A percentile compares a stretch with the other conserved stretches of the same genome.
Conservation (phyloP, 92 coral and sea anemone genomes). For the Epizoanthus scotinus region DNA sequence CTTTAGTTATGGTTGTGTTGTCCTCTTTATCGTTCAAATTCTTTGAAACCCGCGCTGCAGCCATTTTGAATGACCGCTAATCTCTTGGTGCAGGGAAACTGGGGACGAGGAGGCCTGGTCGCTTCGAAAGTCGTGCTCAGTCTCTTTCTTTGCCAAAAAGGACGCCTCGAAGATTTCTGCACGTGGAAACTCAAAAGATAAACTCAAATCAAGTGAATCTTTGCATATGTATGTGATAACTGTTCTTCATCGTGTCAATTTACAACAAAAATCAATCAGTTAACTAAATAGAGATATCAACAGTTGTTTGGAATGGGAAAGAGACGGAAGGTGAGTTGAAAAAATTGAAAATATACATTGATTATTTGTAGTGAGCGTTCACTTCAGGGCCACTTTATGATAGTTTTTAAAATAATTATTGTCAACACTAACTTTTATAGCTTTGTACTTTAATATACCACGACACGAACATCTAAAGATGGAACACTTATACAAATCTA, state of each 20-base stretch:
- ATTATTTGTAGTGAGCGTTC: no score
- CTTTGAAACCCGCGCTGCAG: conserved; percentile 13
- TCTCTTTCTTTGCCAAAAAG: background rate
- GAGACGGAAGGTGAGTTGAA: conserved; percentile 48
- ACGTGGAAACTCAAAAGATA: conserved; percentile 7
- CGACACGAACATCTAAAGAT: no score
- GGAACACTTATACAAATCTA: no score
- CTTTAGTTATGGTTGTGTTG: conserved; percentile 59
- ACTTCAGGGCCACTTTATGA: no score
- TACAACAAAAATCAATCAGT: background rate
- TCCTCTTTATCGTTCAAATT: background rate
- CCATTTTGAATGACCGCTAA: conserved; percentile 13
- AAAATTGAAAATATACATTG: background rate
- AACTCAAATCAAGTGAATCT: background rate
- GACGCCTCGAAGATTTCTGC: conserved; percentile 7
- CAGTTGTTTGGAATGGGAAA: conserved; percentile 46
- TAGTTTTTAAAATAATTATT: no score
- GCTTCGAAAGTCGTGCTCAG: background rate
- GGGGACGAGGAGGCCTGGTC: conserved; percentile 29
- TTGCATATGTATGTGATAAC: background rate
- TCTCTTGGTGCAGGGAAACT: background rate
- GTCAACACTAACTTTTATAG: no score
- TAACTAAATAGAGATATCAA: background rate
- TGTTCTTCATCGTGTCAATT: background rate
- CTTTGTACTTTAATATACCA: no score